These are phyloP conservation scores for Philaenus spumarius DNA, from an alignment of 1,140 invertebrate genomes.

Conservation along the genomic window DNA sequence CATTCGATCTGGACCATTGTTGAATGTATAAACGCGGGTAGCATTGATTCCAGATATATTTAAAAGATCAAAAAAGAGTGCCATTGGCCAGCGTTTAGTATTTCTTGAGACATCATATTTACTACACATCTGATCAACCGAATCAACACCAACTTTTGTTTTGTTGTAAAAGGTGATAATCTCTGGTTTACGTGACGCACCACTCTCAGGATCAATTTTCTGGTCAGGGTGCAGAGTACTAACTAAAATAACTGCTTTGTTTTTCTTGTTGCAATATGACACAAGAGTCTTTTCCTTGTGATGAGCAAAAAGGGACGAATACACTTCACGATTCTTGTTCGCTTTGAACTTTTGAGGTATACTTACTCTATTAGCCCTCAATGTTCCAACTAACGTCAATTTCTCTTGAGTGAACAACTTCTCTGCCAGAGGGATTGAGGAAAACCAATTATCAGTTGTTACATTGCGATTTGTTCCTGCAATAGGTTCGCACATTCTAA, in stretches of 20 bases:
- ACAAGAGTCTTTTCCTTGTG: slow-evolving; percentile 23
- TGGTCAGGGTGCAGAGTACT: slow-evolving; percentile 19
- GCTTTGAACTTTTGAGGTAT: slow-evolving; percentile 20
- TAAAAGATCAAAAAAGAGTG: slow-evolving; percentile 13
- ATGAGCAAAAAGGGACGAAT: slow-evolving; percentile 15
- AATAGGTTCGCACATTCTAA: slow-evolving; percentile 35
- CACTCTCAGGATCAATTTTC: slow-evolving; percentile 20
- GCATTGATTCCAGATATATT: slow-evolving; percentile 13
- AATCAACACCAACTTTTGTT: slow-evolving; percentile 33
- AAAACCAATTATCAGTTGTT: slow-evolving; percentile 36
- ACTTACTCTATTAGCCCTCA: slow-evolving; percentile 30
- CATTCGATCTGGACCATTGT: no score
- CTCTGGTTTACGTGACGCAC: slow-evolving; percentile 31
- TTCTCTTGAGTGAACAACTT: slow-evolving; percentile 24
- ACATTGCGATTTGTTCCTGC: slow-evolving; percentile 33
- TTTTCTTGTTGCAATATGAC: slow-evolving; percentile 25
- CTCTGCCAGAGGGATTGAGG: slow-evolving; percentile 22
- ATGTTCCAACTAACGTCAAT: slow-evolving; percentile 31
- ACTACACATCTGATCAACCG: slow-evolving; percentile 16
- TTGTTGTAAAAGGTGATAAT: slow-evolving; percentile 35
- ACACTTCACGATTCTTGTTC: slow-evolving; percentile 5
- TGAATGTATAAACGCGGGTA: neutral
- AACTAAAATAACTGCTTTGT: slow-evolving; percentile 22
- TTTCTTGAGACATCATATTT: slow-evolving; percentile 9
- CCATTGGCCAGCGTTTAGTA: slow-evolving; percentile 24